These are phyloP conservation scores for Oligia latruncula DNA, from an alignment of 2,888 invertebrate species.

Conservation along the genomic window DNA sequence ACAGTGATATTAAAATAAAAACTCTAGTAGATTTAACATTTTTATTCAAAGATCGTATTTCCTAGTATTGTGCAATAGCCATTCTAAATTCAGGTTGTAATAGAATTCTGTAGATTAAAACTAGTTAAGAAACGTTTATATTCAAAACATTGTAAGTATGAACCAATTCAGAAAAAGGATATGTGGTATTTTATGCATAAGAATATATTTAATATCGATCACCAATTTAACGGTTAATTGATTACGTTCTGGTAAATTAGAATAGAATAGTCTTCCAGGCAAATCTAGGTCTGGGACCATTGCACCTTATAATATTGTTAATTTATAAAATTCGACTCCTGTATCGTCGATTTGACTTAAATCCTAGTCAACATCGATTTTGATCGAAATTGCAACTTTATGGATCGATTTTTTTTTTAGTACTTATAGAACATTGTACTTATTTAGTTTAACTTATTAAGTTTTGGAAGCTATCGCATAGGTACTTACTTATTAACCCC, in stretches of 20 bases:
- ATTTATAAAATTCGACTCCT: conserved; percentile 18
- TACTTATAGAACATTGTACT: conserved; percentile 17
- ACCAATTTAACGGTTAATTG: neutral
- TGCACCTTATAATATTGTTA: conserved; percentile 11
- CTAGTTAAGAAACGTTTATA: conserved; percentile 17
- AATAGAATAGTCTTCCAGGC: conserved; percentile 33
- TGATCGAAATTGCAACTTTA: conserved; percentile 43
- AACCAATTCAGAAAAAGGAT: neutral
- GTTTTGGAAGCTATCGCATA: conserved; percentile 22
- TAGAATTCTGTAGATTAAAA: conserved; percentile 30
- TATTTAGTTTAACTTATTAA: conserved; percentile 24
- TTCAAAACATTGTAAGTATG: neutral
- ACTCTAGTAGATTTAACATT: conserved; percentile 35
- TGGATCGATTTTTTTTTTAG: conserved; percentile 38
- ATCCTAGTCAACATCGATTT: conserved; percentile 57
- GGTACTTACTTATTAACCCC: conserved; percentile 25
- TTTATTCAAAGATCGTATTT: conserved; percentile 36
- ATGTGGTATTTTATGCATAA: conserved; percentile 15
- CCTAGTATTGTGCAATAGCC: conserved; percentile 39
- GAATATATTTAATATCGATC: conserved; percentile 22
- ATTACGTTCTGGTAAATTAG: conserved; percentile 17
- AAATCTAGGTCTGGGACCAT: conserved; percentile 15
- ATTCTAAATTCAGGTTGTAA: conserved; percentile 48
- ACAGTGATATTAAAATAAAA: conserved; percentile 49
- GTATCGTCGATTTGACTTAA: conserved; percentile 39